A percentile compares a stretch with the other conserved stretches of the same genome.
phyloP scores from a whole-genome alignment of 2,888 invertebrate genomes.

The Heliconius aoede region DNA sequence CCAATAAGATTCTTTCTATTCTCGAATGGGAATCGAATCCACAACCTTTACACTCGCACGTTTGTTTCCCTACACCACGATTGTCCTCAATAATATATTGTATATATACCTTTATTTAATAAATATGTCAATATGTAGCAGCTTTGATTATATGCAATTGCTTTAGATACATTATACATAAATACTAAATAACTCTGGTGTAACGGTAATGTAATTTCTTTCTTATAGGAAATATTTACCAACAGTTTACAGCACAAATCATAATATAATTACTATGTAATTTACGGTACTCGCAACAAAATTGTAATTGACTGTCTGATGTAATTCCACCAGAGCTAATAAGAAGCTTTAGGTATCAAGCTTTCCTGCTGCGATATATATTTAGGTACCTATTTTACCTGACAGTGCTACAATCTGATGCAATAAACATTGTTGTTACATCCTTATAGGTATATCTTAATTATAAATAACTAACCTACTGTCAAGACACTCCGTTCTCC shows the following conservation, averaged over 20 bases:
- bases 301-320: slow-evolving; percentile 50
- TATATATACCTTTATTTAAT: neutral
- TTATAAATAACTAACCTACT: too few relatives aligned
- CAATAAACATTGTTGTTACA: neutral
- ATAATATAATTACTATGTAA: slow-evolving; percentile 41
- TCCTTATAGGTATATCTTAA: neutral
- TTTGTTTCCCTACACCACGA: too few relatives aligned
- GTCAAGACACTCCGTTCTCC: too few relatives aligned
- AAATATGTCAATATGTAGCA: too few relatives aligned
- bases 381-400: slow-evolving; percentile 5
- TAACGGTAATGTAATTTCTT: slow-evolving; percentile 19
- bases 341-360: slow-evolving; percentile 46
- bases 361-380: slow-evolving; percentile 1
- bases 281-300: slow-evolving; percentile 29
- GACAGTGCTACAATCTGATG: slow-evolving; percentile 15
- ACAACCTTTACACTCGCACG: too few relatives aligned
- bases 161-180: neutral
- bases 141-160: neutral
- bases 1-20: too few relatives aligned
- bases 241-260: slow-evolving; percentile 32
- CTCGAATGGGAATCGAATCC: too few relatives aligned
- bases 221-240: slow-evolving; percentile 20
- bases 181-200: neutral
- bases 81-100: too few relatives aligned
- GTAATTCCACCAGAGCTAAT: slow-evolving; percentile 53